These are phyloP conservation scores for Vireo griseus DNA, from an alignment of 2,797 vertebrate genomes.

Conservation along the genomic window DNA sequence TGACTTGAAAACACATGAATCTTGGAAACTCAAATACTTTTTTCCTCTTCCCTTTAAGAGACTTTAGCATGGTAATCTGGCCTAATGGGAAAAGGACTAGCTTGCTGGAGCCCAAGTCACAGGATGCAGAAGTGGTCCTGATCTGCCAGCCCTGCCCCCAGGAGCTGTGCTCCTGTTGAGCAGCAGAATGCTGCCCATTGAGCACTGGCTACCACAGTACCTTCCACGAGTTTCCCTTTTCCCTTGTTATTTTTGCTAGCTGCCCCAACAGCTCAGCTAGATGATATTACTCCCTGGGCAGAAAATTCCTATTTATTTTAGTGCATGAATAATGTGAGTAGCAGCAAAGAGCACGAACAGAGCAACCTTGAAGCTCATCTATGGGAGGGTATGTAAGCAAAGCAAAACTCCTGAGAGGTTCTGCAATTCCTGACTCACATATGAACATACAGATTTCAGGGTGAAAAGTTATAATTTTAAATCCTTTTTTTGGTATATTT, in stretches of 20 bases:
- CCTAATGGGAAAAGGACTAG: neutral
- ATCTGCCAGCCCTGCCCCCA: neutral
- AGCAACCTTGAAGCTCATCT: neutral
- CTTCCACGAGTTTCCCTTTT: neutral
- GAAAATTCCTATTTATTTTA: neutral
- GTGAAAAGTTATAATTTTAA: neutral
- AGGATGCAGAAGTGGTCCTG: neutral
- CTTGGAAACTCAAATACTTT: neutral
- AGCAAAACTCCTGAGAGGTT: neutral
- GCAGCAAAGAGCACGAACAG: neutral
- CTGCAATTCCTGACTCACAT: neutral
- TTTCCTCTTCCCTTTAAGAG: neutral
- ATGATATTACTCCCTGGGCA: neutral
- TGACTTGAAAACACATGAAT: neutral
- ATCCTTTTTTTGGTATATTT: neutral
- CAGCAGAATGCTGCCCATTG: rapidly evolving
- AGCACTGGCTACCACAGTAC: neutral
- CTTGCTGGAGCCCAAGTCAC: neutral
- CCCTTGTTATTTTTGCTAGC: neutral
- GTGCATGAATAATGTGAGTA: neutral
- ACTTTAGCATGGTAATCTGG: neutral
- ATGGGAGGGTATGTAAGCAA: neutral
- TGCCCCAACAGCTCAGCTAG: neutral
- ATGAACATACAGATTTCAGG: neutral
- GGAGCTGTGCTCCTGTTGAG: neutral